A percentile compares a stretch with the other conserved stretches of the same genome.
Evolutionary conservation across 2,113 vertebrate species (phyloP).

Genomic region (Parotia lawesii): DNA sequence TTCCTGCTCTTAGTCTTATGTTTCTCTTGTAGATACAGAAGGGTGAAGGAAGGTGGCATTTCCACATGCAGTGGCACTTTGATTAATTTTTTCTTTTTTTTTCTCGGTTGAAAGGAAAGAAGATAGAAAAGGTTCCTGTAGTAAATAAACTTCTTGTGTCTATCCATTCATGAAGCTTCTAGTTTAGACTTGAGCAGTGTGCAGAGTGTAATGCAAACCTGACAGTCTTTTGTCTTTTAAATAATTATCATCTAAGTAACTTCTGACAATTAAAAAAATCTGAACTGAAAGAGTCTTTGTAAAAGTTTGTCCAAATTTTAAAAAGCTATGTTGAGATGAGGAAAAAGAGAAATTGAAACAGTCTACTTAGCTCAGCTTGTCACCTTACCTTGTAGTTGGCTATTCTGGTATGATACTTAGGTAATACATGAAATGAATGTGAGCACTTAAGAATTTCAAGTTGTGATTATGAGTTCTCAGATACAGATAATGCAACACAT

Average conservation of each 20-base stretch:
- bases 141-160: not conserved
- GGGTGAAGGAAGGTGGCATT: not conserved
- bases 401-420: not conserved
- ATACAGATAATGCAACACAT: not conserved
- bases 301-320: not conserved
- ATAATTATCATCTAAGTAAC: not conserved
- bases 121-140: not conserved
- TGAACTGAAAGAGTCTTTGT: not conserved
- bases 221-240: not conserved
- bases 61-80: not conserved
- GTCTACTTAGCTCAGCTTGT: not conserved
- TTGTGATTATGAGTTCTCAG: not conserved
- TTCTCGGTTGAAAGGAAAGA: not conserved
- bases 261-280: not conserved
- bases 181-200: not conserved
- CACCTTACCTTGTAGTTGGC: not conserved
- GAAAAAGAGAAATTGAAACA: not conserved
- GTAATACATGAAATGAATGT: not conserved
- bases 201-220: not conserved
- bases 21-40: not conserved
- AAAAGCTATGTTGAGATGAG: not conserved
- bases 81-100: not conserved
- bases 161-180: not conserved
- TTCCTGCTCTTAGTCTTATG: not conserved
- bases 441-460: not conserved